phyloP scores from a whole-genome alignment of 2,797 vertebrate species.

The Natrix natrix region DNA sequence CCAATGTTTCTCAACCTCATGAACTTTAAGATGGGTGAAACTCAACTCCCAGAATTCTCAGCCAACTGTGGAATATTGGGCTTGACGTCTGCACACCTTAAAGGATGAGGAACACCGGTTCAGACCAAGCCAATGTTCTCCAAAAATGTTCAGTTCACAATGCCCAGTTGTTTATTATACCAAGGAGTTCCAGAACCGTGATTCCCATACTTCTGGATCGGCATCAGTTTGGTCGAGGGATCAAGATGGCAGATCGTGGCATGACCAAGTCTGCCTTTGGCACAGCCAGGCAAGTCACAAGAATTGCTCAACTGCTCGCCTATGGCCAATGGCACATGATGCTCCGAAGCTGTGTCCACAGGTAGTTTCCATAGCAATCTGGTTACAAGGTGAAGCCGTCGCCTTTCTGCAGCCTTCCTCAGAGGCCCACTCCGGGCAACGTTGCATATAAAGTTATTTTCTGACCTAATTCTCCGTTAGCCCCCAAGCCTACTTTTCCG shows the following conservation, averaged over 20 bases:
- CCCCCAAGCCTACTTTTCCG: constrained; percentile 6
- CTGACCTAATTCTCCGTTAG: constrained; percentile 29
- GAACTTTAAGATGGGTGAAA: background rate
- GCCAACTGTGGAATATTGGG: background rate
- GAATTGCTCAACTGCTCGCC: background rate
- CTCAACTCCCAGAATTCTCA: background rate
- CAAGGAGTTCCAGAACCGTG: background rate
- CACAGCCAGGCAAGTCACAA: background rate
- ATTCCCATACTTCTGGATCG: background rate
- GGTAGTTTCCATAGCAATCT: background rate
- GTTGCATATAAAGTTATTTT: background rate
- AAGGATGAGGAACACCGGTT: background rate
- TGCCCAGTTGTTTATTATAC: background rate
- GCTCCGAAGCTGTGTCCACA: rapidly evolving
- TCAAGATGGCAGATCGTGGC: no score
- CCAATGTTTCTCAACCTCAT: background rate
- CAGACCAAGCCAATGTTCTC: background rate
- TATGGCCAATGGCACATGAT: rapidly evolving
- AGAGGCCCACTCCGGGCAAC: background rate
- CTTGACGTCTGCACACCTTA: background rate
- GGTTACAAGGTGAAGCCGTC: rapidly evolving
- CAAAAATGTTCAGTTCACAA: background rate
- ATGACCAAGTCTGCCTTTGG: background rate
- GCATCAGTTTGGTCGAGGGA: background rate
- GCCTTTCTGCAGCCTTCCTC: background rate